Conservation (phyloP, 2,113 vertebrate species). For the Cinclus cinclus region DNA sequence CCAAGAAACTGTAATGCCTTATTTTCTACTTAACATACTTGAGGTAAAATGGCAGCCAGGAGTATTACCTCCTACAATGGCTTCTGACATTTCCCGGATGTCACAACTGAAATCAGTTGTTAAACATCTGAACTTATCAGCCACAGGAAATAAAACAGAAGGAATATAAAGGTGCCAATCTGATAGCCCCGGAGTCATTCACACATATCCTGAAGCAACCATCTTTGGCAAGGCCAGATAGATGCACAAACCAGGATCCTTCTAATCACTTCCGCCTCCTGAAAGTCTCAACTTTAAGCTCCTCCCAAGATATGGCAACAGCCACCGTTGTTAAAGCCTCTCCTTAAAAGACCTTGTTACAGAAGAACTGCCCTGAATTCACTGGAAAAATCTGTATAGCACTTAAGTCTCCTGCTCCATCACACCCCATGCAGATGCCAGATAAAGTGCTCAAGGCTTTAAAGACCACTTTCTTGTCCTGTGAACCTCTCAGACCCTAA, state of each 20-base stretch:
- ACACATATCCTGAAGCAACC: neutral
- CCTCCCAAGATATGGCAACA: neutral
- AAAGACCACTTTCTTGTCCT: neutral
- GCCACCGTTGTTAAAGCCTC: neutral
- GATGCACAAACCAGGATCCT: neutral
- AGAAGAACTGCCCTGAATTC: rapidly evolving
- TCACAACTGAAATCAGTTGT: neutral
- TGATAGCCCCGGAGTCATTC: neutral
- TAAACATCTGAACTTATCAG: neutral
- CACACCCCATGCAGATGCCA: neutral
- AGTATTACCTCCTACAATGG: neutral
- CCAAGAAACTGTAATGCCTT: neutral
- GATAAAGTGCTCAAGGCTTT: neutral
- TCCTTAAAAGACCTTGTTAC: neutral
- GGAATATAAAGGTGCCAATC: neutral
- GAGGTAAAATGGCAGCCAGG: neutral
- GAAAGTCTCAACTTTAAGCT: neutral
- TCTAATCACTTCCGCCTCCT: neutral
- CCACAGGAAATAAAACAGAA: neutral
- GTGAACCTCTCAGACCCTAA: neutral
- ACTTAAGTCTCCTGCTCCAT: too few species aligned
- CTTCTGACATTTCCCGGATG: neutral
- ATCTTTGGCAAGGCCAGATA: rapidly evolving
- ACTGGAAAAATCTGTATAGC: neutral
- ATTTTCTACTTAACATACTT: neutral